Base-by-base conservation (phyloP, 64 coral and sea anemone species). In the Montipora cactus region DNA sequence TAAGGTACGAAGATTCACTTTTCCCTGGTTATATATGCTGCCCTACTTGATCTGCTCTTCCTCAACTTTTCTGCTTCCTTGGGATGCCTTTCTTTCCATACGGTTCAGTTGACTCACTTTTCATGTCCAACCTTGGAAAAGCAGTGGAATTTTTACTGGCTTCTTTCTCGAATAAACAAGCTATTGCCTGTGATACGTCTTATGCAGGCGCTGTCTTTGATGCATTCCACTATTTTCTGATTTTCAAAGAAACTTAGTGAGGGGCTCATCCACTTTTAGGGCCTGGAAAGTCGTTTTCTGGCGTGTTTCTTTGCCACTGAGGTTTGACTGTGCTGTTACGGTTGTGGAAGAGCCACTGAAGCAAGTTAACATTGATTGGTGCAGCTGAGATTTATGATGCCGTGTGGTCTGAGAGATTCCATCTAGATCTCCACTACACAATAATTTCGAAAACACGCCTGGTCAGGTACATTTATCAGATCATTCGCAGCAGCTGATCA, bases 381-480 rank as follows among this genome's bases (percentile, higher is more conserved):
- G 71, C 71, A 74, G 71, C 71, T 74, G 71, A n/a, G 71, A 74
- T 74, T 22, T 74, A 74, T 74, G 71, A 74, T 74, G 71, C 25
- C 44, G 23, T 74, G 23, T 74, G 71, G 71, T 74, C 71, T 74
- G 71, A 74, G 67, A 4, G 71, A 74, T 74, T 69, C 71, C 71
- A 74, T 74, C 71, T 22, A 74, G 71, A 74, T 44, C 21, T 5
- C 71, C 71, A 74, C 21, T 74, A 74, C 71, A 74, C 71, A n/a
- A 74, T 74, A 22, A 74, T 28, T 44, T 74, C 71, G 71, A 74
- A 74, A 74, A 74, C 67, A 71, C 21, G 71, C 71, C 71, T 74
- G 0, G 71, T 74, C 71, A 23, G 71, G 71, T 74, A 74, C 21
- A 74, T 74, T 74, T 74, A 74, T 22, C 71, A 37, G 28, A 37